These are phyloP conservation scores for Intellagama lesueurii DNA, from an alignment of 2,797 vertebrate species.

Conservation along the genomic window DNA sequence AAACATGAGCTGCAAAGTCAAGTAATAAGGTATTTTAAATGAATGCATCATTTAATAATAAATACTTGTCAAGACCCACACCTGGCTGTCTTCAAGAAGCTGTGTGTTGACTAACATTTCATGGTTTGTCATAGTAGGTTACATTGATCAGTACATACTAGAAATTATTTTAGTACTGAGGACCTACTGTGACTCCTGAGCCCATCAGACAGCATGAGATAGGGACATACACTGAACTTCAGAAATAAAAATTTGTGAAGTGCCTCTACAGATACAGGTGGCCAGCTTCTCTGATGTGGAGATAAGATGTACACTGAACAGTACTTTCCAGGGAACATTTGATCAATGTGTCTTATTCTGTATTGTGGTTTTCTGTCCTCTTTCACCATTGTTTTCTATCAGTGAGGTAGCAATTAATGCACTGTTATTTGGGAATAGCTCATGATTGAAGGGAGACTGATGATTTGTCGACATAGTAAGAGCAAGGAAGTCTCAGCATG, in stretches of 20 bases:
- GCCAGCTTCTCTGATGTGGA: slow-evolving; percentile 25
- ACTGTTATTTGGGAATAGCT: slow-evolving; percentile 68
- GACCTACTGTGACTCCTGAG: neutral
- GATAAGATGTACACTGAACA: slow-evolving; percentile 32
- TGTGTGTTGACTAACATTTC: neutral
- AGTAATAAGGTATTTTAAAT: neutral
- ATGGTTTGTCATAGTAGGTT: neutral
- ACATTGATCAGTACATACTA: neutral
- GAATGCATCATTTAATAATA: too few relatives aligned
- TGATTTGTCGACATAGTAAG: slow-evolving; percentile 60
- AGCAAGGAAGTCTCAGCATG: slow-evolving; percentile 44
- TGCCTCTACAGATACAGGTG: slow-evolving; percentile 22
- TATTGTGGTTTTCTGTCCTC: slow-evolving; percentile 51
- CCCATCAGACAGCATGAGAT: neutral
- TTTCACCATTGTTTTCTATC: slow-evolving; percentile 48
- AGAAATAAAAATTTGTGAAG: slow-evolving; percentile 38
- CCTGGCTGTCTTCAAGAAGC: too few relatives aligned
- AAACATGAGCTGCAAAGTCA: neutral
- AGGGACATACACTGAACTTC: neutral
- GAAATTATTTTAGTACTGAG: neutral
- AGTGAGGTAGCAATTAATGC: slow-evolving; percentile 69
- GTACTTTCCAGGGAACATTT: slow-evolving; percentile 57
- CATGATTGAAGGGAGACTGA: slow-evolving; percentile 57
- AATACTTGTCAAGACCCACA: neutral
- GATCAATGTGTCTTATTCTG: slow-evolving; percentile 31